These are phyloP conservation scores for Holothuria glaberrima DNA, from an alignment of 35 echinoderm and acorn worm species.

Conservation along the genomic window DNA sequence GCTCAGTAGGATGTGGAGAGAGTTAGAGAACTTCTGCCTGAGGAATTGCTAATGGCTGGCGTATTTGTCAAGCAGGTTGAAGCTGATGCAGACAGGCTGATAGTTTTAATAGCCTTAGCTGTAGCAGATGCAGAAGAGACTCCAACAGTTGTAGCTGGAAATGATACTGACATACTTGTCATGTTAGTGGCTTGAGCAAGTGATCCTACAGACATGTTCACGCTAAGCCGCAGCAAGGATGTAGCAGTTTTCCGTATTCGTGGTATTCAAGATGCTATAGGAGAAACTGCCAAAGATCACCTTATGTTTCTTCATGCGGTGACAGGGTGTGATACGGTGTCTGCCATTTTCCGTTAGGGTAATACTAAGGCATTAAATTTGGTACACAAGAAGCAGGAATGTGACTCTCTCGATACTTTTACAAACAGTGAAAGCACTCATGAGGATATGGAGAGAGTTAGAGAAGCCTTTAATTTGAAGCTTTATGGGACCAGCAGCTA, in stretches of 20 bases:
- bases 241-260: slow-evolving; percentile 3
- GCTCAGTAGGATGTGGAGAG: too few relatives aligned
- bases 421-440: too few relatives aligned
- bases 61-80: background rate
- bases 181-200: slow-evolving; percentile 4
- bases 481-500: too few relatives aligned
- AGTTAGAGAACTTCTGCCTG: too few relatives aligned
- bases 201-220: slow-evolving; percentile 16
- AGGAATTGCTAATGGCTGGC: background rate
- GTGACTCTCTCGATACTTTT: too few relatives aligned
- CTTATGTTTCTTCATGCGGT: background rate
- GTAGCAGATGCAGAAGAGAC: background rate
- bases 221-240: background rate
- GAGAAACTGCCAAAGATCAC: slow-evolving; percentile 1
- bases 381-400: too few relatives aligned
- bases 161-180: background rate
- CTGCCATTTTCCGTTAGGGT: background rate
- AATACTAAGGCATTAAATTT: background rate
- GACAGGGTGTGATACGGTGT: background rate
- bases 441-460: too few relatives aligned
- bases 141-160: slow-evolving; percentile 8
- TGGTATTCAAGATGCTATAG: background rate
- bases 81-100: slow-evolving; percentile 3
- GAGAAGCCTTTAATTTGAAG: too few relatives aligned
- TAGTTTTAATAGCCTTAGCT: background rate